These are phyloP conservation scores for Sceloporus tristichus DNA, from an alignment of 2,113 vertebrate species.

Conservation along the genomic window DNA sequence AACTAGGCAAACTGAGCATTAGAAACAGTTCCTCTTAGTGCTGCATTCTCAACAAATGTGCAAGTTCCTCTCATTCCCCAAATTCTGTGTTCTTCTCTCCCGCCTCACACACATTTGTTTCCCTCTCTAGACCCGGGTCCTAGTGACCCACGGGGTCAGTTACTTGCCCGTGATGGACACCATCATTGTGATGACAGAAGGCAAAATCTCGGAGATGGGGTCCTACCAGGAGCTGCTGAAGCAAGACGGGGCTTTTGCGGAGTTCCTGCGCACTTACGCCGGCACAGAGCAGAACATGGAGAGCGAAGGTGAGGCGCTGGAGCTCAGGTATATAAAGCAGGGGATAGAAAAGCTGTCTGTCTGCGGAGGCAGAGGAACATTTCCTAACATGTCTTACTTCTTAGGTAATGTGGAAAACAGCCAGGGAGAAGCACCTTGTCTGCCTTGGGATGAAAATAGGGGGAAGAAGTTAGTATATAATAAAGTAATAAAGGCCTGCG, in stretches of 20 bases:
- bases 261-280: conserved; percentile 89
- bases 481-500: no score
- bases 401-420: no score
- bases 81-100: accelerated
- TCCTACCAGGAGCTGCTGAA: conserved; percentile 91
- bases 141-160: conserved; percentile 93
- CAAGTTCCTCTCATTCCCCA: no score
- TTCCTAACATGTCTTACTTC: background rate
- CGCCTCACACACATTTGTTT: background rate
- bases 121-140: conserved; percentile 86
- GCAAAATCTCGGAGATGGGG: conserved; percentile 93
- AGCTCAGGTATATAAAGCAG: no score
- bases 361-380: no score
- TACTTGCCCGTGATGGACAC: conserved; percentile 89
- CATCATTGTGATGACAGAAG: conserved; percentile 93
- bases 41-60: accelerated
- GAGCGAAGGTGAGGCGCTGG: conserved; percentile 51
- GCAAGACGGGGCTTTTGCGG: conserved; percentile 90
- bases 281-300: conserved; percentile 78
- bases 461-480: no score
- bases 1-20: no score
- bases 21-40: no score
- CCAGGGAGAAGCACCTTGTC: background rate
- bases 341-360: no score
- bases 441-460: background rate